Evolutionary conservation across 2,888 invertebrate genomes (phyloP), one percentile per base, ranked within the genome.

Genomic region (Stegana nigrithorax): DNA sequence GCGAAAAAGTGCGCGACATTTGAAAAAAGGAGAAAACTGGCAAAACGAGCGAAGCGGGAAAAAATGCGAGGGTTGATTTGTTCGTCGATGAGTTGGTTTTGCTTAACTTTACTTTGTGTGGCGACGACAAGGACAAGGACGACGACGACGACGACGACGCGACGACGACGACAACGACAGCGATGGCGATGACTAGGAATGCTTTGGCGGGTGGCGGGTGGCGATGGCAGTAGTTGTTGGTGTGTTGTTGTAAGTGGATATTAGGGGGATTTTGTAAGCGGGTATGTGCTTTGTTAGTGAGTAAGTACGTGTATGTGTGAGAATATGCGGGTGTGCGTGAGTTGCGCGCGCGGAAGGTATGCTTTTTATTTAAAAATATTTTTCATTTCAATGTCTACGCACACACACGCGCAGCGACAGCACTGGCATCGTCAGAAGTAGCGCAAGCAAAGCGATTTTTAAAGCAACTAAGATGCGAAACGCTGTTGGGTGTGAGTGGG

Each of bases 181-280:
- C 69, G 69, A 70, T 64, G 67, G 68, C 53, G 42, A 56, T 51
- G n/a, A 27, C 14, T 17, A 51, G 14, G 55, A 62, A 55, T 67
- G 65, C 59, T 63, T 72, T 67, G 32, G n/a, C n/a, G n/a, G n/a
- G n/a, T n/a, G n/a, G n/a, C n/a, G n/a, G 67, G 80, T 75, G 47
- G 62, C 42, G 26, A 44, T n/a, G 17, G 45, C 66, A 65, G 67
- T 64, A 67, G 68, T 67, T 67, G 69, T 71, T 82, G 75, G 71
- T 77, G n/a, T n/a, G 81, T 73, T 74, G 81, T 77, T 84, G 83
- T 81, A 79, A 78, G 81, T 78, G 77, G 70, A 75, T 75, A 73
- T 71, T 73, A 73, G 71, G 67, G 64, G 68, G 67, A 65, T 66
- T 63, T 51, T 12, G 57, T 45, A 8, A 5, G 45, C 44, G 60